phyloP scores from a whole-genome alignment of 2,888 invertebrate species.

The Unio pictorum region DNA sequence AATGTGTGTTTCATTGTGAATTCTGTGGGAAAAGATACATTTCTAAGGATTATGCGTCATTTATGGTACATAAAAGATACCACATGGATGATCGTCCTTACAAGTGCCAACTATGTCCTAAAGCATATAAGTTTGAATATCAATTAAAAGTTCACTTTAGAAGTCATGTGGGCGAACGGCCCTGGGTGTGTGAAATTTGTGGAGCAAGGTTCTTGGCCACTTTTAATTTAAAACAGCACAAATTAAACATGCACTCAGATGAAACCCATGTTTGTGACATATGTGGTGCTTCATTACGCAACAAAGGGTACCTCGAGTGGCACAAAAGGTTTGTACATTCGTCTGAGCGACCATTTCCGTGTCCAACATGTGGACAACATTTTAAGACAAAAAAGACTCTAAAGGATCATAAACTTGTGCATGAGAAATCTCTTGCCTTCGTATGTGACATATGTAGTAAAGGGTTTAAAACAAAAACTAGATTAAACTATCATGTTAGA shows the following conservation, averaged over 20 bases:
- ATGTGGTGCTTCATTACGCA: constrained; percentile 16
- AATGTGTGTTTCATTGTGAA: too few species aligned
- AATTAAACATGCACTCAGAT: too few species aligned
- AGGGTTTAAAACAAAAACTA: constrained; percentile 8
- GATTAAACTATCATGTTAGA: constrained; percentile 9
- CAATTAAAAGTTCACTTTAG: constrained; percentile 15
- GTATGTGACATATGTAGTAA: constrained; percentile 31
- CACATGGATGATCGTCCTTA: constrained; percentile 12
- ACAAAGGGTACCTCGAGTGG: constrained; percentile 14
- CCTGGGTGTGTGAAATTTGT: too few species aligned
- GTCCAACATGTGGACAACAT: constrained; percentile 14
- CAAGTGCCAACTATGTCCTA: constrained; percentile 12
- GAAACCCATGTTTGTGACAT: constrained; percentile 11
- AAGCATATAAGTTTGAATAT: constrained; percentile 9
- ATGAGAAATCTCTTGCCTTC: constrained; percentile 12
- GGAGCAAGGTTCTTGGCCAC: too few species aligned
- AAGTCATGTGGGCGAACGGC: constrained; percentile 3
- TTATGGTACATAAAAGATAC: too few species aligned
- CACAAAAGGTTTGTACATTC: constrained; percentile 26
- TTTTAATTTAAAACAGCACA: too few species aligned
- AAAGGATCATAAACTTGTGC: constrained; percentile 22
- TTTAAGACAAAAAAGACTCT: constrained; percentile 31
- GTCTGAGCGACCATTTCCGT: constrained; percentile 15
- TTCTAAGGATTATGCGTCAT: too few species aligned
- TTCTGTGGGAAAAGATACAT: too few species aligned